Conservation (phyloP, 2,113 vertebrate genomes). For the Taxidea taxus region DNA sequence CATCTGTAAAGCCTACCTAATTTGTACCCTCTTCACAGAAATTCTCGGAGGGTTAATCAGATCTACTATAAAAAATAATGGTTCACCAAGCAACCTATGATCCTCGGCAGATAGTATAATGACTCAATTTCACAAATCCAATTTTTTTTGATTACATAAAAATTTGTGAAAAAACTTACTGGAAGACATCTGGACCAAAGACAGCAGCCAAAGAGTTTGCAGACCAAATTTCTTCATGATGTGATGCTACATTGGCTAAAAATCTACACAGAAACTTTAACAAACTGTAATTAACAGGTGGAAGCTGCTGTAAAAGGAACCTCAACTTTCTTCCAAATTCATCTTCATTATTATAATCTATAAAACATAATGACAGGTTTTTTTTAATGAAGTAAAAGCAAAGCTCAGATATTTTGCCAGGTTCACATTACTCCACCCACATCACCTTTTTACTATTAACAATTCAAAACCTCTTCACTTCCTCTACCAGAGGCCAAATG, state of each 20-base stretch:
- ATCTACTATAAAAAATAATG: slow-evolving; percentile 57
- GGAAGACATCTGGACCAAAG: slow-evolving; percentile 97
- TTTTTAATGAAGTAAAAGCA: slow-evolving; percentile 61
- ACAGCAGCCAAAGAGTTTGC: slow-evolving; percentile 93
- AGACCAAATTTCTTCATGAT: slow-evolving; percentile 97
- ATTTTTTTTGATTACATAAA: slow-evolving; percentile 28
- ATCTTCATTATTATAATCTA: slow-evolving; percentile 96
- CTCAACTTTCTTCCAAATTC: slow-evolving; percentile 95
- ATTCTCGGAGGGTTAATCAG: slow-evolving; percentile 49
- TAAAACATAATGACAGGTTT: slow-evolving; percentile 76
- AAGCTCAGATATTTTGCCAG: slow-evolving; percentile 65
- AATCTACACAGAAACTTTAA: slow-evolving; percentile 97
- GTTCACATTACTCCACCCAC: slow-evolving; percentile 58
- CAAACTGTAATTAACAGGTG: slow-evolving; percentile 95
- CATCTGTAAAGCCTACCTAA: slow-evolving; percentile 60
- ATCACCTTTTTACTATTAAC: slow-evolving; percentile 50
- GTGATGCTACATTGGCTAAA: slow-evolving; percentile 93
- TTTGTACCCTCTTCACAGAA: slow-evolving; percentile 52
- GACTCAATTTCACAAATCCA: slow-evolving; percentile 20
- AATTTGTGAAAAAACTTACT: slow-evolving; percentile 87
- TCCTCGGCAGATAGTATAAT: slow-evolving; percentile 21
- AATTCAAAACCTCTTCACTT: slow-evolving; percentile 65
- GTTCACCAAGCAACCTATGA: slow-evolving; percentile 4
- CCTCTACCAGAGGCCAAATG: slow-evolving; percentile 51
- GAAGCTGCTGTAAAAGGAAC: slow-evolving; percentile 97